Evolutionary conservation across 2,888 invertebrate genomes (phyloP), one percentile per base, ranked within the genome.

Genomic region (Ichneumon xanthorius): DNA sequence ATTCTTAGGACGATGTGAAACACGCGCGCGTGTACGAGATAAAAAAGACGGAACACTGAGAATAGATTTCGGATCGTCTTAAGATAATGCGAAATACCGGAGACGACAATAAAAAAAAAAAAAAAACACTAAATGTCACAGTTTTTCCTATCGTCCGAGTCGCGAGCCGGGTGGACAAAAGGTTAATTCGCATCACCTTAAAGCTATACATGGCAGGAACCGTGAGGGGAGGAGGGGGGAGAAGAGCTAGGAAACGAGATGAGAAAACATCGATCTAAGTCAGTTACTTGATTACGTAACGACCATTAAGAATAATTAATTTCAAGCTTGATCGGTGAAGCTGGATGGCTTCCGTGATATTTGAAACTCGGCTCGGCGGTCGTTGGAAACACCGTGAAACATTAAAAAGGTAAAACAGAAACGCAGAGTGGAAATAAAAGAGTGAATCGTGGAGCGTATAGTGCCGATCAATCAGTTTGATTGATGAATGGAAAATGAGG

Each of bases 271-370:
- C 68, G 58, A 40, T 61, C 68, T 30, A 11, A 11, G 53, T n/a
- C 11, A 63, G 40, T 83, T 53, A 30, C 65, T 61, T 65, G 71
- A 65, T 80, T 79, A 61, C 40, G 61, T 40, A 53, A 33, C 53
- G 68, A n/a, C 65, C 75, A 80, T 76, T 79, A 80, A 37, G 30
- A 45, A 63, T 71, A 71, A 84, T 76, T 84, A 55, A 75, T 68
- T 84, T 45, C 22, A 19, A 33, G 65, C 26, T 75, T 55, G 50
- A 70, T 68, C 71, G 63, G 19, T 37, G 16, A 22, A 14, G 58
- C 26, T 26, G 26, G 58, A 58, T 58, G 26, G 11, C 55, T 22
- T 55, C 55, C 55, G 55, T 33, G 71, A 71, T 71, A 19, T 33
- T 22, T 48, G 22, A 14, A 16, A 14, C 14, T 50, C 30, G 19